phyloP scores from a whole-genome alignment of 92 coral and sea anemone genomes.

The Anthopleura xanthogrammica region DNA sequence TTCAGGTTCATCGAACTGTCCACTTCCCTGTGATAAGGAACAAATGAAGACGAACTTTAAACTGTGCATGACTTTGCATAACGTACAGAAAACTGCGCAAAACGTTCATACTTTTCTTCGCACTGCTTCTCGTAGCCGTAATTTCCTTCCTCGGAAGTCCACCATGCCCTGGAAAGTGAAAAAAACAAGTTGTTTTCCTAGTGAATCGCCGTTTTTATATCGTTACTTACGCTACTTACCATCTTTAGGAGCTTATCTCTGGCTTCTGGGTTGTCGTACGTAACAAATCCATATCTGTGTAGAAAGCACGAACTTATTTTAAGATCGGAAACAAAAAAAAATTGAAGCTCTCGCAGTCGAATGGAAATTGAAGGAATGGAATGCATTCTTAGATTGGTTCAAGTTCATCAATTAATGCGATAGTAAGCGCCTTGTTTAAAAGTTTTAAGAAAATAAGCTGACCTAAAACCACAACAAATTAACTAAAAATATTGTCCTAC shows the following conservation, averaged over 20 bases:
- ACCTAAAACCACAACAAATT: not conserved
- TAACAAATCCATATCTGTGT: constrained; percentile 81
- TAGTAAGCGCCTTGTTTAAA: too few species aligned
- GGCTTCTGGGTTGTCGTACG: constrained; percentile 49
- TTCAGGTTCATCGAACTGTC: not conserved
- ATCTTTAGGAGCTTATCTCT: constrained; percentile 49
- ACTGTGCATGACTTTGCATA: not conserved
- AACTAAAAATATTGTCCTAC: constrained; percentile 28
- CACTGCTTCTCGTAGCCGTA: constrained; percentile 76
- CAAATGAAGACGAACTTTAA: not conserved
- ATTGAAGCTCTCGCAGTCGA: not conserved
- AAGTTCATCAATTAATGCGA: too few species aligned
- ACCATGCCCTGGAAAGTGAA: constrained; percentile 56
- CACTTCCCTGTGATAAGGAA: not conserved
- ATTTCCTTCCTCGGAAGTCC: constrained; percentile 71
- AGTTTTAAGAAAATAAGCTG: too few species aligned
- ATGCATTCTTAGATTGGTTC: too few species aligned
- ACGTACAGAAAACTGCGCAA: not conserved
- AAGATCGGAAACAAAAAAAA: not conserved
- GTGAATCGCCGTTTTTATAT: too few species aligned
- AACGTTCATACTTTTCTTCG: constrained; percentile 57
- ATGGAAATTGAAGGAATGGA: too few species aligned
- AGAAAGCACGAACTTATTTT: not conserved
- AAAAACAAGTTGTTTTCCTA: too few species aligned
- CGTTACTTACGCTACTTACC: constrained; percentile 19